A percentile compares a stretch with the other conserved stretches of the same genome.
Evolutionary conservation across 2,113 vertebrate genomes (phyloP).

Genomic region (Myanophis thanlyinensis): DNA sequence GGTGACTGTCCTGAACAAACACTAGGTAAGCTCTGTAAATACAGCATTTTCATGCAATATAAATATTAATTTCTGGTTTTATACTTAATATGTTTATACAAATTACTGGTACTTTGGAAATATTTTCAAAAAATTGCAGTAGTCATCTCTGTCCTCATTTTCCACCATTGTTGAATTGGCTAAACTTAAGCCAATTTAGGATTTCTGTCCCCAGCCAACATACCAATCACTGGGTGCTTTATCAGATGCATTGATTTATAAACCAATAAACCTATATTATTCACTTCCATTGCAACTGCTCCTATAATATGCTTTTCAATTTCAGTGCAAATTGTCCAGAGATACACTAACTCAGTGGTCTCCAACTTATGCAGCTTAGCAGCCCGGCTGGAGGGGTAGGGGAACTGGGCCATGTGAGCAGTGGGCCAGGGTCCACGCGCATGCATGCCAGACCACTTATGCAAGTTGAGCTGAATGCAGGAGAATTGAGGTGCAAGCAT

Average conservation of each 20-base stretch:
- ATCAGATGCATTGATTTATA: background rate
- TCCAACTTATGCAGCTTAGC: too few relatives aligned
- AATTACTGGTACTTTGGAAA: background rate
- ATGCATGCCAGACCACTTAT: too few relatives aligned
- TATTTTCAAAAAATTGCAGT: background rate
- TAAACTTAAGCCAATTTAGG: background rate
- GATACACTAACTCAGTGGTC: background rate
- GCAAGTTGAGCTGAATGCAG: too few relatives aligned
- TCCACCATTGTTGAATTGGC: background rate
- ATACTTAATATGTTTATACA: background rate
- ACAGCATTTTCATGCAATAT: background rate
- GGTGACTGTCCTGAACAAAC: slow-evolving; percentile 73
- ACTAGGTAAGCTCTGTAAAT: slow-evolving; percentile 72
- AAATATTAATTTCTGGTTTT: background rate
- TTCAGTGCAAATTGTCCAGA: background rate
- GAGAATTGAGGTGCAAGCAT: too few relatives aligned
- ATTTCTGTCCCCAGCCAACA: background rate
- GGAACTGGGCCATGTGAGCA: too few relatives aligned
- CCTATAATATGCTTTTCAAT: background rate
- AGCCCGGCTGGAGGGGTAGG: too few relatives aligned
- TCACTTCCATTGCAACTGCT: background rate
- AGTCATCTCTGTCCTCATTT: background rate
- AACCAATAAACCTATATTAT: background rate
- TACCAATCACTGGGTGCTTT: background rate
- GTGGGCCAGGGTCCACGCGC: too few relatives aligned